These are phyloP conservation scores for Blastobasis adustella DNA, from an alignment of 2,888 invertebrate species.

Conservation along the genomic window DNA sequence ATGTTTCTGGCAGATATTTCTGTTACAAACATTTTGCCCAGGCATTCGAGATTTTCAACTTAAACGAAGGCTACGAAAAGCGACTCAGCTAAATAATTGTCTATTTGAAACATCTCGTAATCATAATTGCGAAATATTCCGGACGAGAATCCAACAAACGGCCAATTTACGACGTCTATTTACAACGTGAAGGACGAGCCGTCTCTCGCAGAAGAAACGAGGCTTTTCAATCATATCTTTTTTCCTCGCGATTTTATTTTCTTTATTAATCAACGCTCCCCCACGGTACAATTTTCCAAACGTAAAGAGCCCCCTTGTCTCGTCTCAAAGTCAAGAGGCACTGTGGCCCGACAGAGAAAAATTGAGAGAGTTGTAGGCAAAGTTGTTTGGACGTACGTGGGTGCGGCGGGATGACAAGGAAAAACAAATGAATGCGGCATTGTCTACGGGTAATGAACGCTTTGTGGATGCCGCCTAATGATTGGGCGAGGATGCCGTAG, in stretches of 20 bases:
- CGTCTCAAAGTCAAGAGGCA: constrained; percentile 47
- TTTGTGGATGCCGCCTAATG: constrained; percentile 14
- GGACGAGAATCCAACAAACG: too few species aligned
- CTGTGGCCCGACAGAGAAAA: constrained; percentile 44
- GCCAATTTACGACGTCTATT: too few species aligned
- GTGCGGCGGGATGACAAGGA: constrained; percentile 30
- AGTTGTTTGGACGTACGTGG: constrained; percentile 7
- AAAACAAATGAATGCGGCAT: constrained; percentile 42
- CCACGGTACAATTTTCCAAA: constrained; percentile 44
- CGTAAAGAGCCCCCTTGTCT: constrained; percentile 46
- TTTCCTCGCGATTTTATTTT: constrained; percentile 47
- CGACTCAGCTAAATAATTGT: too few species aligned
- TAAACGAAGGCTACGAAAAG: constrained; percentile 11
- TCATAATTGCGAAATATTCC: too few species aligned
- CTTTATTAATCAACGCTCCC: constrained; percentile 63
- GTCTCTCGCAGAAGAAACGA: constrained; percentile 20
- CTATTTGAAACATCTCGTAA: too few species aligned
- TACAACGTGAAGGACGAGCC: too few species aligned
- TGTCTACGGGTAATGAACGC: constrained; percentile 25
- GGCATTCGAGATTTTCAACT: constrained; percentile 9
- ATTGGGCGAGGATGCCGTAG: constrained; percentile 16
- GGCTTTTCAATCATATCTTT: constrained; percentile 25
- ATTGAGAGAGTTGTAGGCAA: constrained; percentile 32
- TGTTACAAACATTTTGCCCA: too few species aligned
- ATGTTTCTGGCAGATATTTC: too few species aligned